Evolutionary conservation across 1,140 invertebrate genomes (phyloP), one percentile per base, ranked within the genome.

Genomic region (Drosophila pruinosa): DNA sequence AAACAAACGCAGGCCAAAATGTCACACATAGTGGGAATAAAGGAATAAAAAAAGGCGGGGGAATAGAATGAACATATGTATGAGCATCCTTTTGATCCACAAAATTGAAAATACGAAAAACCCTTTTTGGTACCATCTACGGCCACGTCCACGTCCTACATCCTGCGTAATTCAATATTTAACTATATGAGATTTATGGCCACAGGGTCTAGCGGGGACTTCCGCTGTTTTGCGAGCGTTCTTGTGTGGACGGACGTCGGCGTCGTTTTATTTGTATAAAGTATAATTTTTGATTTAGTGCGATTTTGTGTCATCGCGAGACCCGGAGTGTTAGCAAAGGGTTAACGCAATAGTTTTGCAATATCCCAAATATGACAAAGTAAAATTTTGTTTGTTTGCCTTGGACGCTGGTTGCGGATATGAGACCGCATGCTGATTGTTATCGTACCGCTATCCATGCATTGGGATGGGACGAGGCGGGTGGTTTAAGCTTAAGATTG

Each of bases 161-260:
- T 82, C 81, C 81, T 74, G 78, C 75, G 82, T 89, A 89, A 89
- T 89, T 89, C 86, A 89, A 89, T 89, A 89, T 90, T 89, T 89
- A 80, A 89, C 88, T 89, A 89, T 81, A 81, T 77, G 75, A 89
- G 86, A 89, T 89, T 89, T 89, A 89, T 89, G 78, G 78, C 72
- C 72, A 81, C 82, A 78, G 78, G 82, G 59, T 69, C 50, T 64
- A 70, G 78, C 62, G 70, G 19, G 15, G 57, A 76, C 74, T 86
- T 81, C 78, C 75, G 82, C 24, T 41, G 26, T 47, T 12, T 45
- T 45, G 10, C 43, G 43, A 24, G 43, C 21, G 5, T 19, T 22
- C 6, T 48, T 41, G 14, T 10, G 31, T 12, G 3, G 31, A n/a
- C 10, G 31, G 38, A 28, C 36, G 31, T 14, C 36, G 21, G 38